Conservation (phyloP, 2,888 invertebrate species). For the Bombylius major region DNA sequence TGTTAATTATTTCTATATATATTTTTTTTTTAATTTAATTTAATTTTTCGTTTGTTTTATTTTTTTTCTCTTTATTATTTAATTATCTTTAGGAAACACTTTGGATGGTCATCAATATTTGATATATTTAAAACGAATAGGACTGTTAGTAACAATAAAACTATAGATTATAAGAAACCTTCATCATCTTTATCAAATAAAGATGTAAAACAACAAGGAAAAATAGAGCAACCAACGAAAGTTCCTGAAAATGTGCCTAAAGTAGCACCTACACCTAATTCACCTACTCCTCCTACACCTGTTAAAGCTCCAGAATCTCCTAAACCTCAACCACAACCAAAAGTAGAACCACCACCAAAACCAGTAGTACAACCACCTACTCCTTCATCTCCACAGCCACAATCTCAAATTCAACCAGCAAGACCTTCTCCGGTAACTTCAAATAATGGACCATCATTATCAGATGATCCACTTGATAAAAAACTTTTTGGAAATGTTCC, state of each 20-base stretch:
- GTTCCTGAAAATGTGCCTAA: slow-evolving; percentile 8
- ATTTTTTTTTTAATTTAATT: slow-evolving; percentile 12
- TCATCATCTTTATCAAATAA: slow-evolving; percentile 3
- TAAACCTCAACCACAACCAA: slow-evolving; percentile 15
- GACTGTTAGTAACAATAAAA: slow-evolving; percentile 19
- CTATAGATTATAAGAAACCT: slow-evolving; percentile 21
- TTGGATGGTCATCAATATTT: slow-evolving; percentile 31
- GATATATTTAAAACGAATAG: slow-evolving; percentile 30
- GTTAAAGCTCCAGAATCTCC: slow-evolving; percentile 3
- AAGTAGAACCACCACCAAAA: slow-evolving; percentile 10
- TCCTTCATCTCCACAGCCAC: slow-evolving; percentile 12
- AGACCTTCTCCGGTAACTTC: slow-evolving; percentile 5
- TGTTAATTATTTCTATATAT: no score
- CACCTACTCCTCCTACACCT: slow-evolving; percentile 23
- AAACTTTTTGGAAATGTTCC: slow-evolving; percentile 21
- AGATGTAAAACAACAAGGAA: slow-evolving; percentile 1
- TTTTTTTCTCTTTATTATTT: slow-evolving; percentile 18
- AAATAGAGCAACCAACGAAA: slow-evolving; percentile 6
- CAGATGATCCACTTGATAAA: slow-evolving; percentile 20
- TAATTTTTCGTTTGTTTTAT: slow-evolving; percentile 12
- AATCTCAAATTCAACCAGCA: slow-evolving; percentile 17
- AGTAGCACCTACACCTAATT: slow-evolving; percentile 8
- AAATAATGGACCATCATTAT: slow-evolving; percentile 7
- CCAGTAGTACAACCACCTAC: slow-evolving; percentile 2
- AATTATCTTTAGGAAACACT: slow-evolving; percentile 30